These are phyloP conservation scores for Parus major DNA, from an alignment of 2,113 vertebrate genomes.

Conservation along the genomic window DNA sequence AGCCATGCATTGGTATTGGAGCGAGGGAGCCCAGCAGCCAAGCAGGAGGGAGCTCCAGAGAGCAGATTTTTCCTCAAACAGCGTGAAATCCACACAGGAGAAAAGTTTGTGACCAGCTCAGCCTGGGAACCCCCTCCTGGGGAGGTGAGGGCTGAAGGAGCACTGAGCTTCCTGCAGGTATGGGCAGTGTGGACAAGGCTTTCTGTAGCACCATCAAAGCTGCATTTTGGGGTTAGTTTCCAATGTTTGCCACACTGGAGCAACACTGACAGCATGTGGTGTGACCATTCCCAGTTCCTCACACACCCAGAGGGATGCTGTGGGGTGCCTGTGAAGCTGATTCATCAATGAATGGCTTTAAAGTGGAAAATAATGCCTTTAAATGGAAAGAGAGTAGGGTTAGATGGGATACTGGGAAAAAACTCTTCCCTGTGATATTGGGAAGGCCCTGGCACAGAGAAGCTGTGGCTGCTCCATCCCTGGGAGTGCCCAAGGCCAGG, in stretches of 20 bases:
- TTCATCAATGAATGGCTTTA: neutral
- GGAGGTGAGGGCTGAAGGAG: neutral
- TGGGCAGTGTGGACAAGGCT: neutral
- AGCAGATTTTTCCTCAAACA: neutral
- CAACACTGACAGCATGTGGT: accelerated
- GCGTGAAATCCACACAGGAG: accelerated
- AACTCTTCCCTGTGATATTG: neutral
- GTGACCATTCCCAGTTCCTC: neutral
- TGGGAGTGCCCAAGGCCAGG: neutral
- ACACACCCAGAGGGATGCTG: neutral
- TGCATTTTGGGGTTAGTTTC: neutral
- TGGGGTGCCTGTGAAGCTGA: neutral
- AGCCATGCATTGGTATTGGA: neutral
- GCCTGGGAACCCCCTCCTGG: neutral
- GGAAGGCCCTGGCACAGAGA: neutral
- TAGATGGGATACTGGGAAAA: neutral
- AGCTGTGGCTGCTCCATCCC: neutral
- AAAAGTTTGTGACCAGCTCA: neutral
- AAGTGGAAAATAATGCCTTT: neutral
- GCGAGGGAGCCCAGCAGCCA: neutral
- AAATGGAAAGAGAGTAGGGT: neutral
- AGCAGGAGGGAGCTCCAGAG: neutral
- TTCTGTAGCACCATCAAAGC: neutral
- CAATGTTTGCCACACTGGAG: neutral
- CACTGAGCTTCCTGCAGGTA: neutral